Evolutionary conservation across 2,888 invertebrate genomes (phyloP).

Genomic region (Therioaphis trifolii): DNA sequence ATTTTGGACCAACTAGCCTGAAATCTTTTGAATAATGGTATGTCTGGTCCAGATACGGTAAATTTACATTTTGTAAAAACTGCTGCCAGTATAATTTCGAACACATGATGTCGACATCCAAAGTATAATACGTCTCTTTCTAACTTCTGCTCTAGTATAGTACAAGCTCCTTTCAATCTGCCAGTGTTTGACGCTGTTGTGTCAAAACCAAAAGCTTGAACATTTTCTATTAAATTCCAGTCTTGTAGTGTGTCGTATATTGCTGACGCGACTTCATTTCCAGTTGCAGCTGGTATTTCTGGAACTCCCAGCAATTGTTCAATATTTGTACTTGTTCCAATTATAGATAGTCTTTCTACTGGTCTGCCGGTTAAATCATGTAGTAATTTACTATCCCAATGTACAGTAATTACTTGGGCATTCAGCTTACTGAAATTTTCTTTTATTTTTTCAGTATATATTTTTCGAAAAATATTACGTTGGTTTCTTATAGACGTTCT

Average conservation of each 20-base stretch:
- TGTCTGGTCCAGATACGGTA: slow-evolving; percentile 64
- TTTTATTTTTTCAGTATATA: slow-evolving; percentile 62
- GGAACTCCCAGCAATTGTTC: slow-evolving; percentile 66
- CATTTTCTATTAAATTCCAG: slow-evolving; percentile 65
- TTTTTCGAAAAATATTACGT: slow-evolving; percentile 63
- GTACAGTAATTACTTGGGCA: slow-evolving; percentile 60
- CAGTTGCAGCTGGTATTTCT: slow-evolving; percentile 63
- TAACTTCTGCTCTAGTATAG: slow-evolving; percentile 66
- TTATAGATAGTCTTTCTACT: slow-evolving; percentile 66
- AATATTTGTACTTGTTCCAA: slow-evolving; percentile 64
- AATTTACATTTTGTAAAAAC: slow-evolving; percentile 65
- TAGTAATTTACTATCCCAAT: slow-evolving; percentile 54
- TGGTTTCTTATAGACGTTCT: slow-evolving; percentile 64
- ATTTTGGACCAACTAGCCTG: slow-evolving; percentile 64
- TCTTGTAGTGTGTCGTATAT: slow-evolving; percentile 64
- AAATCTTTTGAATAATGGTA: slow-evolving; percentile 66
- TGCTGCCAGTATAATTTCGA: slow-evolving; percentile 65
- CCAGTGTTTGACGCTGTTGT: slow-evolving; percentile 67
- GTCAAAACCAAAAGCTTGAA: slow-evolving; percentile 66
- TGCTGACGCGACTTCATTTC: slow-evolving; percentile 64
- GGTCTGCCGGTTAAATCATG: slow-evolving; percentile 8
- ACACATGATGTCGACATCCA: slow-evolving; percentile 66
- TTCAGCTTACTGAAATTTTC: slow-evolving; percentile 50
- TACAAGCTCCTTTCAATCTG: slow-evolving; percentile 65
- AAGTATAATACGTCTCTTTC: slow-evolving; percentile 65